Evolutionary conservation across 2,797 vertebrate species (phyloP).

Genomic region (Tenualosa thibaudeaui): DNA sequence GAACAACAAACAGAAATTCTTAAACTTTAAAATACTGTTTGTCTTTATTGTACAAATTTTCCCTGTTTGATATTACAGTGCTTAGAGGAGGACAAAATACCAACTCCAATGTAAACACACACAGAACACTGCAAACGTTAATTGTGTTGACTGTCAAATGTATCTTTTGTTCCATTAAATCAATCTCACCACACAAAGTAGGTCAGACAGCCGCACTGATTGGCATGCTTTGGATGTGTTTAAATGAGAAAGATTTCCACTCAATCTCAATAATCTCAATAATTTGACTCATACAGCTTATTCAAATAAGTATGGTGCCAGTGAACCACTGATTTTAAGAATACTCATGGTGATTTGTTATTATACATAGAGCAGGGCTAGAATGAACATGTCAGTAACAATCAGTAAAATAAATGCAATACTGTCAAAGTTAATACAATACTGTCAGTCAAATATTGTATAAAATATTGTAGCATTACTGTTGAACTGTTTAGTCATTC

Average conservation of each 20-base stretch:
- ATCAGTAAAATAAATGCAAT: neutral
- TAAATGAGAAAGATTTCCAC: neutral
- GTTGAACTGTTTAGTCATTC: neutral
- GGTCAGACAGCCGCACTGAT: too few species aligned
- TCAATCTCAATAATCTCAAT: neutral
- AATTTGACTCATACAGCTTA: neutral
- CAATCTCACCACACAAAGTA: too few species aligned
- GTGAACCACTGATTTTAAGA: neutral
- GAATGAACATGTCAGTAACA: neutral
- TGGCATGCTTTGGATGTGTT: too few species aligned
- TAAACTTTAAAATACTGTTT: neutral
- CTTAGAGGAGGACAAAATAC: neutral
- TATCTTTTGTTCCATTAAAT: too few species aligned
- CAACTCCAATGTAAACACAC: neutral
- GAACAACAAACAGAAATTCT: neutral
- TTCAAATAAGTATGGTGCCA: neutral
- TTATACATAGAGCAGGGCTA: neutral
- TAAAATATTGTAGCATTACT: neutral
- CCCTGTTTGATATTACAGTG: neutral
- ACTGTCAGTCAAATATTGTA: neutral
- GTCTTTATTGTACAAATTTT: slow-evolving; percentile 5
- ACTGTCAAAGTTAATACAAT: neutral
- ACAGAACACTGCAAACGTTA: neutral
- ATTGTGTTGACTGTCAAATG: neutral
- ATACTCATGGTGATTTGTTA: neutral